Conservation (phyloP, 92 coral and sea anemone species). For the Virgularia gustaviana region DNA sequence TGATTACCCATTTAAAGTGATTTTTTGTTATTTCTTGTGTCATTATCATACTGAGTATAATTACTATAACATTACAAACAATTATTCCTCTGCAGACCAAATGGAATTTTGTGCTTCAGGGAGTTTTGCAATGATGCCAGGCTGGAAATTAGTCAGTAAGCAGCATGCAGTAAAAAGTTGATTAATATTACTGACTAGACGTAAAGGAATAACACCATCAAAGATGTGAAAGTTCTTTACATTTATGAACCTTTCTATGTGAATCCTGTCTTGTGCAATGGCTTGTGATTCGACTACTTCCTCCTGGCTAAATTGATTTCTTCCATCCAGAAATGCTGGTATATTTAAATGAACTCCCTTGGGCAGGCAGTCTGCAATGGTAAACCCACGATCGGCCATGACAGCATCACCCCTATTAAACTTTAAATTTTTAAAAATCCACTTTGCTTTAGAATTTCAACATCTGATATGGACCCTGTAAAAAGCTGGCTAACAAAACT, state of each 20-base stretch:
- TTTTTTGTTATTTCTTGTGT: too few species aligned
- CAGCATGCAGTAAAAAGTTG: slow-evolving; percentile 56
- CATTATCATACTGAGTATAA: too few species aligned
- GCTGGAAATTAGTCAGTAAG: slow-evolving; percentile 33
- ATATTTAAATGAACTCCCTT: slow-evolving; percentile 30
- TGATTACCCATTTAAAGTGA: too few species aligned
- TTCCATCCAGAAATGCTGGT: slow-evolving; percentile 42
- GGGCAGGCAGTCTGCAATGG: slow-evolving; percentile 38
- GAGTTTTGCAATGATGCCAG: too few species aligned
- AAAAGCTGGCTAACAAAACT: slow-evolving; percentile 42
- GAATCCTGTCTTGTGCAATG: slow-evolving; percentile 48
- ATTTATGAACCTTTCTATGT: slow-evolving; percentile 37
- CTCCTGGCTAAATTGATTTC: slow-evolving; percentile 25
- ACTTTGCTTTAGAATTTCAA: slow-evolving; percentile 16
- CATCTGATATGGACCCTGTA: slow-evolving; percentile 36
- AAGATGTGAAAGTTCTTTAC: slow-evolving; percentile 39
- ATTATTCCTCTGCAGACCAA: too few species aligned
- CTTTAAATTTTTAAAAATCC: slow-evolving; percentile 29
- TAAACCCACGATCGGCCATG: slow-evolving; percentile 50
- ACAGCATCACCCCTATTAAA: slow-evolving; percentile 19
- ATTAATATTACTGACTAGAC: slow-evolving; percentile 40
- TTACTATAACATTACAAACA: too few species aligned
- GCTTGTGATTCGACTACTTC: slow-evolving; percentile 41
- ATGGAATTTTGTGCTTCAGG: too few species aligned
- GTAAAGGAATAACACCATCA: slow-evolving; percentile 38